These are phyloP conservation scores for Clostera curtula DNA, from an alignment of 2,888 invertebrate genomes.

Conservation along the genomic window DNA sequence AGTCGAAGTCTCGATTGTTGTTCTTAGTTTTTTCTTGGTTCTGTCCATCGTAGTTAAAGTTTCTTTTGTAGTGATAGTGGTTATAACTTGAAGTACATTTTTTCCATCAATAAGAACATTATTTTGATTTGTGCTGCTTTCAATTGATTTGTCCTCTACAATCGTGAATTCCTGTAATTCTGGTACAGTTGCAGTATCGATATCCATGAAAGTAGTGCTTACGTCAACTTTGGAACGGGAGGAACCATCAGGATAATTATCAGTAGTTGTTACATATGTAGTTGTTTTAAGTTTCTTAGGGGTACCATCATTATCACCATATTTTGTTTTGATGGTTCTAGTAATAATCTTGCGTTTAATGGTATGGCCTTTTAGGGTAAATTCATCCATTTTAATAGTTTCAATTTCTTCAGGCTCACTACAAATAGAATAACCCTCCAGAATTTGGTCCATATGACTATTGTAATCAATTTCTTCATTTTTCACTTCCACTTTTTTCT, in stretches of 20 bases:
- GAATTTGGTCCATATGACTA: constrained; percentile 47
- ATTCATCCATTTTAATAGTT: constrained; percentile 48
- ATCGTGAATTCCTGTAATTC: constrained; percentile 45
- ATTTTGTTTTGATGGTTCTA: constrained; percentile 47
- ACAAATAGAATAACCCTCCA: constrained; percentile 31
- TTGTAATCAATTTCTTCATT: constrained; percentile 49
- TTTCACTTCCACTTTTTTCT: constrained; percentile 61
- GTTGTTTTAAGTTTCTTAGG: constrained; percentile 55
- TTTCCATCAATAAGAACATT: constrained; percentile 41
- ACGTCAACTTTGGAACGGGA: constrained; percentile 55
- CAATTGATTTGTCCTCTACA: constrained; percentile 43
- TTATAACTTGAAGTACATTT: constrained; percentile 48
- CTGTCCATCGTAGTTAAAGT: constrained; percentile 41
- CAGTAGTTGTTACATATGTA: constrained; percentile 51
- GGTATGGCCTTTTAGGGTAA: constrained; percentile 33
- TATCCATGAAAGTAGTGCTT: constrained; percentile 50
- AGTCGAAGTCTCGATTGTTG: constrained; percentile 53
- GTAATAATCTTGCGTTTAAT: constrained; percentile 53
- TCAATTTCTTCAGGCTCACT: constrained; percentile 54
- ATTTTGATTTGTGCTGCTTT: constrained; percentile 47
- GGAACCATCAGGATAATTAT: constrained; percentile 64
- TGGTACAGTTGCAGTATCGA: constrained; percentile 32
- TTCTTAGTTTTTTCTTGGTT: constrained; percentile 52
- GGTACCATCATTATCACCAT: constrained; percentile 39
- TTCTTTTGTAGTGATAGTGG: constrained; percentile 54